Percentiles rank a stretch among this genome's conserved stretches.
Conservation (phyloP, 2,797 vertebrate species). For the Melanotaenia parkinsoni region DNA sequence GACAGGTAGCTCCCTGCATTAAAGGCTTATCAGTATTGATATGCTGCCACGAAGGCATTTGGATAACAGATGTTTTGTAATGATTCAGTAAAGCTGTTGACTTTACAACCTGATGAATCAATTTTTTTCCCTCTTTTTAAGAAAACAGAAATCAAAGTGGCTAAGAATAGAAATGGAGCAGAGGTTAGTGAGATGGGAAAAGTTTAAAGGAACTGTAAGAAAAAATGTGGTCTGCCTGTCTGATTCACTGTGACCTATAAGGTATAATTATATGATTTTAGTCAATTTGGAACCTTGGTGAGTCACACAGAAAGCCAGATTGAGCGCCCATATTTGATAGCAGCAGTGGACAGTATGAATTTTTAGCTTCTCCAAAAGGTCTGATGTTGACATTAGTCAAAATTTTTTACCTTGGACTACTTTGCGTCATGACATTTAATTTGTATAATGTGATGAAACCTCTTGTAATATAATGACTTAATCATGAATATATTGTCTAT, state of each 20-base stretch:
- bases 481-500: background rate
- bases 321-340: background rate
- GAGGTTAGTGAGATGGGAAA: background rate
- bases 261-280: slow-evolving; percentile 13
- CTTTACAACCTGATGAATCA: background rate
- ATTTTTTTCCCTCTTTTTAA: background rate
- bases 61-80: slow-evolving; percentile 17
- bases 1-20: slow-evolving; percentile 12
- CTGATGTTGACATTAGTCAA: background rate
- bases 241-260: background rate
- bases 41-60: background rate
- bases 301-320: slow-evolving; percentile 18
- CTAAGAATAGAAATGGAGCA: background rate
- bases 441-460: background rate
- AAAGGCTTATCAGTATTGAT: slow-evolving; percentile 13
- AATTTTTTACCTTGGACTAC: no score
- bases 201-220: background rate
- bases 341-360: background rate
- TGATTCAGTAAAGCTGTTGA: slow-evolving; percentile 1
- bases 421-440: background rate
- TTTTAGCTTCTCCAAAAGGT: background rate
- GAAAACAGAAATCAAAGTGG: background rate
- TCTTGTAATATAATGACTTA: background rate
- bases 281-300: slow-evolving; percentile 9
- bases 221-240: background rate